phyloP scores from a whole-genome alignment of 2,888 invertebrate species.

The Augiades crinisus region DNA sequence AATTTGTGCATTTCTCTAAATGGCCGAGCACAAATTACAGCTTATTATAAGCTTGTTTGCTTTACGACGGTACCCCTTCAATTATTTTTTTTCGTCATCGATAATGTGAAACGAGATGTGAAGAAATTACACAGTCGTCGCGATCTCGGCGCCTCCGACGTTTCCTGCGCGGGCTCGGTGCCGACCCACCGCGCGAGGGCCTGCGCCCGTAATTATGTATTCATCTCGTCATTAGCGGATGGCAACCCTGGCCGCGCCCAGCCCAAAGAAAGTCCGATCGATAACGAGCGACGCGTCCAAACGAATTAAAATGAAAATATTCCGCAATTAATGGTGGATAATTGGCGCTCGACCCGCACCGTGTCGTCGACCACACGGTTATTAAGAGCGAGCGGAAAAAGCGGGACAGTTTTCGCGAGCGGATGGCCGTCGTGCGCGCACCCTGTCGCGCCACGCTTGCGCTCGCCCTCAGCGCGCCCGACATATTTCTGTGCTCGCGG shows the following conservation, averaged over 20 bases:
- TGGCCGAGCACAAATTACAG: slow-evolving; percentile 80
- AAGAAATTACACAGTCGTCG: slow-evolving; percentile 75
- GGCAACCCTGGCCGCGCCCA: slow-evolving; percentile 38
- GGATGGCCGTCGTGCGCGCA: slow-evolving; percentile 62
- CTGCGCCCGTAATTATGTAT: slow-evolving; percentile 44
- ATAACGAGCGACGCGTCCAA: slow-evolving; percentile 54
- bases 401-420: slow-evolving; percentile 47
- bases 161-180: slow-evolving; percentile 45
- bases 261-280: slow-evolving; percentile 52
- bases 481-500: slow-evolving; percentile 55
- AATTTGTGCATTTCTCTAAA: slow-evolving; percentile 81
- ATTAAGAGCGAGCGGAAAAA: slow-evolving; percentile 56
- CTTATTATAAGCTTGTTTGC: slow-evolving; percentile 82
- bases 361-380: slow-evolving; percentile 50
- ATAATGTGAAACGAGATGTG: slow-evolving; percentile 76
- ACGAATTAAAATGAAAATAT: slow-evolving; percentile 55
- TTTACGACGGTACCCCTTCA: slow-evolving; percentile 79
- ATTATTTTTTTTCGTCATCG: slow-evolving; percentile 79
- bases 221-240: slow-evolving; percentile 49
- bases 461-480: slow-evolving; percentile 10
- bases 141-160: slow-evolving; percentile 69
- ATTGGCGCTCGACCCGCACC: slow-evolving; percentile 53
- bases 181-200: slow-evolving; percentile 38
- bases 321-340: slow-evolving; percentile 63
- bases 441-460: slow-evolving; percentile 42